phyloP scores from a whole-genome alignment of 2,797 vertebrate species.

The Adrianichthys oophorus region DNA sequence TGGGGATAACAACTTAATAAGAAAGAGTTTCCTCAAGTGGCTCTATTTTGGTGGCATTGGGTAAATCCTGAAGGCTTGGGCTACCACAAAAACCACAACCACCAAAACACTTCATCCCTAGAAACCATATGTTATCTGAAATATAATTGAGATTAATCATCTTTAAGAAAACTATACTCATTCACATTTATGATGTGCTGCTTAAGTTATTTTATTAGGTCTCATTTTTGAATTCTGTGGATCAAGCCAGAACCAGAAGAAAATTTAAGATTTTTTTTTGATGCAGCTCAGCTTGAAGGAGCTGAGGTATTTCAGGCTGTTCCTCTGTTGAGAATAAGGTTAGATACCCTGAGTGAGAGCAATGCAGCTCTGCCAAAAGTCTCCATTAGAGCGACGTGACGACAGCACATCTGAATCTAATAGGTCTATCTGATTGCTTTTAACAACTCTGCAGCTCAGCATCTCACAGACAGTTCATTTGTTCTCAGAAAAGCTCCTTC shows the following conservation, averaged over 20 bases:
- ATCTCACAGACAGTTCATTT: constrained; percentile 49
- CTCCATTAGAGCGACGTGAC: constrained; percentile 49
- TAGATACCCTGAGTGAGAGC: constrained; percentile 36
- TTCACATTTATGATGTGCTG: constrained; percentile 22
- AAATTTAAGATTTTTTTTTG: constrained; percentile 25
- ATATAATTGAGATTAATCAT: constrained; percentile 46
- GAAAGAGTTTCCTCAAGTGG: constrained; percentile 49
- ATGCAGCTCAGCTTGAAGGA: constrained; percentile 35
- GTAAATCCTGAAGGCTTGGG: constrained; percentile 37
- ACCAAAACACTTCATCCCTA: constrained; percentile 37
- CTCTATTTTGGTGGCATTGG: constrained; percentile 48
- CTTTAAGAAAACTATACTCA: constrained; percentile 35
- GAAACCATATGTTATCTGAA: constrained; percentile 34
- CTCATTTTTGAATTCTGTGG: constrained; percentile 31
- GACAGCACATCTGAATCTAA: constrained; percentile 62
- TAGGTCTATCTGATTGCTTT: constrained; percentile 65
- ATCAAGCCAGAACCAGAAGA: constrained; percentile 15
- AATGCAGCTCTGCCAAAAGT: constrained; percentile 38
- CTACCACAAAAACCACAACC: constrained; percentile 58
- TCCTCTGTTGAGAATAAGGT: constrained; percentile 29
- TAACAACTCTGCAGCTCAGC: constrained; percentile 46
- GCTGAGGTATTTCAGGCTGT: constrained; percentile 32
- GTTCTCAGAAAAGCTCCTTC: constrained; percentile 45
- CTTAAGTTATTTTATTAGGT: constrained; percentile 22
- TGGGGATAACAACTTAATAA: constrained; percentile 52